A percentile compares a stretch with the other conserved stretches of the same genome.
phyloP scores from a whole-genome alignment of 2,113 vertebrate genomes.

The Rattus rattus region DNA sequence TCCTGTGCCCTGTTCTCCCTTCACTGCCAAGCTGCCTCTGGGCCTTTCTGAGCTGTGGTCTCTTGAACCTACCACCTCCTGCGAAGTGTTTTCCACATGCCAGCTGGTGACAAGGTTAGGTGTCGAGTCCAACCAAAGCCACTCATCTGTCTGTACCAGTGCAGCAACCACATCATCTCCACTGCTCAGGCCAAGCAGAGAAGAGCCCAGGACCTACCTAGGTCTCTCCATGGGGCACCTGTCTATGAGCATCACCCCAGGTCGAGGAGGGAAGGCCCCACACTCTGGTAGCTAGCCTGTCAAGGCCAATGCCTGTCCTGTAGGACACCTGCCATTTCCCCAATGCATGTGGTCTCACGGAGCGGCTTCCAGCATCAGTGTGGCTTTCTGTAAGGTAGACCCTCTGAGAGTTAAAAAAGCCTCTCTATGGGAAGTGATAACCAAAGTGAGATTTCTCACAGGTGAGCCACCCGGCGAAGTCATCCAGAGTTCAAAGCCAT shows the following conservation, averaged over 20 bases:
- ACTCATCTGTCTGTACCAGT: neutral
- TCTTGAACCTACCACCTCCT: neutral
- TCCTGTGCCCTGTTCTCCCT: neutral
- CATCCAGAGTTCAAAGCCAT: neutral
- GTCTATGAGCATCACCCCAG: neutral
- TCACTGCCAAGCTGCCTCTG: neutral
- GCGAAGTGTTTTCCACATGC: neutral
- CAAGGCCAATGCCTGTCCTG: neutral
- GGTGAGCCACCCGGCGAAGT: neutral
- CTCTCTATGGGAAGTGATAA: neutral
- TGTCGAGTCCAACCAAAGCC: fast-evolving
- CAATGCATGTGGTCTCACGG: fast-evolving
- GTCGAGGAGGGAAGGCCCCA: neutral
- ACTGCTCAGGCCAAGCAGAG: neutral
- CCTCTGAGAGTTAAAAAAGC: neutral
- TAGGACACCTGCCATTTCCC: neutral
- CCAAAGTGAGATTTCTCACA: neutral
- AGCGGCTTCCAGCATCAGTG: neutral
- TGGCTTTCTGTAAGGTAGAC: neutral
- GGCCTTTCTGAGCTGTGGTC: neutral
- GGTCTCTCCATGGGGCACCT: neutral
- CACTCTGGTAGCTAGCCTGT: neutral
- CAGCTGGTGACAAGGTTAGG: neutral
- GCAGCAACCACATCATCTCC: neutral
- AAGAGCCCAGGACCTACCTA: neutral